These are phyloP conservation scores for Drosophila jambulina DNA, from an alignment of 1,140 invertebrate species.

Conservation along the genomic window DNA sequence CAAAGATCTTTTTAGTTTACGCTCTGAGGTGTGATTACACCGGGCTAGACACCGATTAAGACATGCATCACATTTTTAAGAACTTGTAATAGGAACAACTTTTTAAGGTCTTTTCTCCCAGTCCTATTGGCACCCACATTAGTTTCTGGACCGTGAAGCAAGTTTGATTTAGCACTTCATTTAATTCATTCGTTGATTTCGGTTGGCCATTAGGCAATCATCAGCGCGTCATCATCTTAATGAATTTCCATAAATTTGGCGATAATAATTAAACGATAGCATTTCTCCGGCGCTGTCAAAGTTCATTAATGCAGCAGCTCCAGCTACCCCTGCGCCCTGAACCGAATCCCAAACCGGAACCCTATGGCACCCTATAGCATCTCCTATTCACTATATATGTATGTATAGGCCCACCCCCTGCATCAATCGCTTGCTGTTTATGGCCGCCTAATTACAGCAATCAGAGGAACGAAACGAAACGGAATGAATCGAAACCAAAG, in stretches of 20 bases:
- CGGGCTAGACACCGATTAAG: no score
- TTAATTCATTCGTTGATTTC: slow-evolving; percentile 27
- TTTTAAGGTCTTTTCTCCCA: no score
- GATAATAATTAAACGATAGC: slow-evolving; percentile 75
- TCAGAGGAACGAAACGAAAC: slow-evolving; percentile 52
- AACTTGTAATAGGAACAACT: not conserved
- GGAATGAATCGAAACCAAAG: slow-evolving; percentile 43
- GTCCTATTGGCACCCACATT: slow-evolving; percentile 18
- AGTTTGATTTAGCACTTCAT: slow-evolving; percentile 37
- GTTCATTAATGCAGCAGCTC: slow-evolving; percentile 55
- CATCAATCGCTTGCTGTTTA: slow-evolving; percentile 49
- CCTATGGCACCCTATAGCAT: slow-evolving; percentile 3
- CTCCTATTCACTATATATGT: not conserved
- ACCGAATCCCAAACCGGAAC: not conserved
- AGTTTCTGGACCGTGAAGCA: not conserved
- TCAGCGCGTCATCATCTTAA: slow-evolving; percentile 63
- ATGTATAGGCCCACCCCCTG: slow-evolving; percentile 5
- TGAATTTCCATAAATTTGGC: slow-evolving; percentile 78
- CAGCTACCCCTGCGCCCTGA: slow-evolving; percentile 1
- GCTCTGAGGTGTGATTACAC: no score
- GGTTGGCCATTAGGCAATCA: slow-evolving; percentile 48
- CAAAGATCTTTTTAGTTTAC: no score
- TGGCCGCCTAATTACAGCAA: slow-evolving; percentile 68
- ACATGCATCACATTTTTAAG: no score
- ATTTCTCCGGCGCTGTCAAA: slow-evolving; percentile 54